Percentiles rank a stretch among this genome's conserved stretches.
phyloP scores from a whole-genome alignment of 1,140 invertebrate genomes.

The Scaptomyza graminum region DNA sequence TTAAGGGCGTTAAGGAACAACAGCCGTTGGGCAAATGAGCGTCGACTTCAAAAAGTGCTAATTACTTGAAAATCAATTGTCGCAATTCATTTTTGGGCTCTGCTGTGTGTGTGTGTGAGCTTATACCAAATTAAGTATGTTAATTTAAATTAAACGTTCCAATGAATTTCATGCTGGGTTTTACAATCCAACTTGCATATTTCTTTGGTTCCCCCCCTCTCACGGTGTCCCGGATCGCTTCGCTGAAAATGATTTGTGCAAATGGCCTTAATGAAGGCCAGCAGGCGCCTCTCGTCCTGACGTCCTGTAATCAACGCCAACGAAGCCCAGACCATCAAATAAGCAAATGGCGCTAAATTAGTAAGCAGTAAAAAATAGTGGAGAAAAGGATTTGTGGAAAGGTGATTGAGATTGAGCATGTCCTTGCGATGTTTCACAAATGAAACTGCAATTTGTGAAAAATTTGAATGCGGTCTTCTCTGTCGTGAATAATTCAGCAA shows the following conservation, averaged over 20 bases:
- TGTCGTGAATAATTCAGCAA: background rate
- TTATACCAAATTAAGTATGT: conserved; percentile 74
- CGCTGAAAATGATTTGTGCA: conserved; percentile 56
- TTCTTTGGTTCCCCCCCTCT: conserved; percentile 32
- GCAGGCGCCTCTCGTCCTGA: conserved; percentile 29
- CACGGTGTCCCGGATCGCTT: background rate
- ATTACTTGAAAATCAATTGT: conserved; percentile 79
- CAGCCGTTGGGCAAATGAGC: conserved; percentile 35
- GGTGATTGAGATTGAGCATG: background rate
- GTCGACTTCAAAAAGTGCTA: conserved; percentile 55
- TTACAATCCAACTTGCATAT: conserved; percentile 48
- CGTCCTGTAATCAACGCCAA: conserved; percentile 58
- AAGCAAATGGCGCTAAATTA: conserved; percentile 58
- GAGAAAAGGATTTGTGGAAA: conserved; percentile 24
- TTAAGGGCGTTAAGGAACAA: conserved; percentile 1
- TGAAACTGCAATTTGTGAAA: conserved; percentile 9
- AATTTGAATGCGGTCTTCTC: conserved; percentile 2
- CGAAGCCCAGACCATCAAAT: conserved; percentile 46
- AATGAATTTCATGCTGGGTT: conserved; percentile 72
- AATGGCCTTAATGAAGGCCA: conserved; percentile 68
- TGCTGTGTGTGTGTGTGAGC: background rate
- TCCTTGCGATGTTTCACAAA: background rate
- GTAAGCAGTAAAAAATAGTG: conserved; percentile 11
- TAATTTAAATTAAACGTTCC: conserved; percentile 78
- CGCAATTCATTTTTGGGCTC: conserved; percentile 65